Conservation (phyloP, 2,113 vertebrate species). For the Cyrtonyx montezumae region DNA sequence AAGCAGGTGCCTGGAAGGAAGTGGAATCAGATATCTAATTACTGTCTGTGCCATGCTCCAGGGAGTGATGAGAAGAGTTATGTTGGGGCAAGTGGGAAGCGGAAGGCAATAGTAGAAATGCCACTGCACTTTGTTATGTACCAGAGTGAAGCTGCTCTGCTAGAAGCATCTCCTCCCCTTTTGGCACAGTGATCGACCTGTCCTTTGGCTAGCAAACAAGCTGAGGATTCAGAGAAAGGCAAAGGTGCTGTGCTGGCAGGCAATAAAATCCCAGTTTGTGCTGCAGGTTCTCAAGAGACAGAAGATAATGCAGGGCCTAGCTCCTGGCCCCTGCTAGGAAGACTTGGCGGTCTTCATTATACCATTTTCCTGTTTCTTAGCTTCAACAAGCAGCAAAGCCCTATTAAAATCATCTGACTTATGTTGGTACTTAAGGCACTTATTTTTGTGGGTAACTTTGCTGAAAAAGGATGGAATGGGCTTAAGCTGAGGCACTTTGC, state of each 20-base stretch:
- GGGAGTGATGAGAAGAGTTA: background rate
- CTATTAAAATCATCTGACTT: background rate
- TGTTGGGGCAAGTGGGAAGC: background rate
- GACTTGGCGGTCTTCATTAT: background rate
- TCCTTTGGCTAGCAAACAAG: background rate
- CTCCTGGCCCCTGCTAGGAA: background rate
- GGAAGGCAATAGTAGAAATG: constrained; percentile 1
- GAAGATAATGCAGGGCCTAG: background rate
- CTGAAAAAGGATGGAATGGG: background rate
- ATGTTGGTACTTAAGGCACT: background rate
- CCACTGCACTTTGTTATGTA: background rate
- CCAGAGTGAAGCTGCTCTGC: background rate
- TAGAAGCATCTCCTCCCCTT: background rate
- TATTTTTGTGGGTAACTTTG: background rate
- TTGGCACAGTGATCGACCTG: background rate
- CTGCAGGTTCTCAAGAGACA: background rate
- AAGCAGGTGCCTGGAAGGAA: constrained; percentile 47
- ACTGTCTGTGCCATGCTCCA: background rate
- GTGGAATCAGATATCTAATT: background rate
- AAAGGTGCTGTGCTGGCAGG: background rate
- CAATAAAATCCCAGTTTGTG: background rate
- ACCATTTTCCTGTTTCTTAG: background rate
- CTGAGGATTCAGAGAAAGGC: background rate
- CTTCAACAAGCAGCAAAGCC: background rate
- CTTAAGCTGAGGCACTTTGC: background rate